Conservation (phyloP, 2,113 vertebrate genomes). For the Dasyornis broadbenti region DNA sequence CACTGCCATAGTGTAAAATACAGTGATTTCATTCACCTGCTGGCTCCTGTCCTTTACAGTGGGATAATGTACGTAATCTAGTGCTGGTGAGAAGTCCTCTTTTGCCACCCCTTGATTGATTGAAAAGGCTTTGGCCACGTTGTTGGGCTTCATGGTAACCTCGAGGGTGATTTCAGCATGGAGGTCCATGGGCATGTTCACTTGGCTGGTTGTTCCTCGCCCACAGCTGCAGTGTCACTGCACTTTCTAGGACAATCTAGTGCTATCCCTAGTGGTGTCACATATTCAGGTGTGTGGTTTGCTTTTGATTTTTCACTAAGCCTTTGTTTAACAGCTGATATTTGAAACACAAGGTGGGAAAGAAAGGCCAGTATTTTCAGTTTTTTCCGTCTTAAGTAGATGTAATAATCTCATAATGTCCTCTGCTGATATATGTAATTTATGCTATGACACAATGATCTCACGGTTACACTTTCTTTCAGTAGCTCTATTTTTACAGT, state of each 20-base stretch:
- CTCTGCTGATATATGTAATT: background rate
- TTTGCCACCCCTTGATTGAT: background rate
- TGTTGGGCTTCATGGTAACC: background rate
- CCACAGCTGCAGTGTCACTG: accelerated
- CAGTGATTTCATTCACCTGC: background rate
- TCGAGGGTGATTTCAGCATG: accelerated
- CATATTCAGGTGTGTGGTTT: background rate
- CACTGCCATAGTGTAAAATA: background rate
- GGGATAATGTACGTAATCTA: background rate
- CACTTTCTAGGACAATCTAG: background rate
- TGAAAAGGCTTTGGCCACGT: background rate
- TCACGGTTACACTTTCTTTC: background rate
- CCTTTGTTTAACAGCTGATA: background rate
- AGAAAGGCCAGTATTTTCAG: background rate
- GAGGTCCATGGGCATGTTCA: accelerated
- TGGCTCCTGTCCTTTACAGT: background rate
- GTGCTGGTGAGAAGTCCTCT: background rate
- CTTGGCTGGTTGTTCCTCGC: accelerated
- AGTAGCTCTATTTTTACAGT: background rate
- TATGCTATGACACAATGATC: background rate
- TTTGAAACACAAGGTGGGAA: background rate
- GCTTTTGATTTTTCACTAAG: background rate
- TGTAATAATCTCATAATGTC: background rate
- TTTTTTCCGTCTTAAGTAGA: background rate
- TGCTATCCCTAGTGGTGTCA: background rate